Conservation (phyloP, 2,888 invertebrate species). For the Spicauda simplicius region DNA sequence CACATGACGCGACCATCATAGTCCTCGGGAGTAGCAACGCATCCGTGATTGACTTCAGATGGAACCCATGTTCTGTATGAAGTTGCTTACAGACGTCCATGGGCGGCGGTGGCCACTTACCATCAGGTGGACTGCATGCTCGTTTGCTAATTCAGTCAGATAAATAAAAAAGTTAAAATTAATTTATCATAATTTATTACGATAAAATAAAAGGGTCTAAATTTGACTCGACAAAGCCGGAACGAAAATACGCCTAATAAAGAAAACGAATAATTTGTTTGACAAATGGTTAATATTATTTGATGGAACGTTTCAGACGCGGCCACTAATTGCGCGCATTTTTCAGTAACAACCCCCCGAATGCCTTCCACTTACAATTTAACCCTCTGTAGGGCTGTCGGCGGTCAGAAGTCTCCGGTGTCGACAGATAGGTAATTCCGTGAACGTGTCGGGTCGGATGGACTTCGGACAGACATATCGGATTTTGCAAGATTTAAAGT, state of each 20-base stretch:
- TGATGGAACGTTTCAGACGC: conserved; percentile 5
- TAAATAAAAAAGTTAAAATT: neutral
- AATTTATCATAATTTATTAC: neutral
- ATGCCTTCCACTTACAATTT: conserved; percentile 7
- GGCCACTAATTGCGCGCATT: conserved; percentile 12
- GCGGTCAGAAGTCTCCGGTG: neutral
- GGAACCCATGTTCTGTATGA: too few relatives aligned
- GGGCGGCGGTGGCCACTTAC: too few relatives aligned
- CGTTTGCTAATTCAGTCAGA: too few relatives aligned
- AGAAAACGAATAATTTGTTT: conserved; percentile 13
- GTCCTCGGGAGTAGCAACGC: too few relatives aligned
- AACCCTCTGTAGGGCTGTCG: neutral
- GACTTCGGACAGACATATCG: too few relatives aligned
- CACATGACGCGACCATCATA: too few relatives aligned
- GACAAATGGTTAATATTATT: conserved; percentile 10
- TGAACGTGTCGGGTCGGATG: neutral
- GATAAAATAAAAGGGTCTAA: neutral
- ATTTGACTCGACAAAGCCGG: neutral
- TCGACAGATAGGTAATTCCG: neutral
- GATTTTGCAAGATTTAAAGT: too few relatives aligned
- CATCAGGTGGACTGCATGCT: too few relatives aligned
- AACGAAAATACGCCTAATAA: conserved; percentile 6
- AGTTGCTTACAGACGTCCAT: too few relatives aligned
- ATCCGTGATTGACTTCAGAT: too few relatives aligned
- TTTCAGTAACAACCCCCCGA: conserved; percentile 15